Evolutionary conservation across 2,888 invertebrate species (phyloP), one percentile per base, ranked within the genome.

Genomic region (Plutella xylostella): DNA sequence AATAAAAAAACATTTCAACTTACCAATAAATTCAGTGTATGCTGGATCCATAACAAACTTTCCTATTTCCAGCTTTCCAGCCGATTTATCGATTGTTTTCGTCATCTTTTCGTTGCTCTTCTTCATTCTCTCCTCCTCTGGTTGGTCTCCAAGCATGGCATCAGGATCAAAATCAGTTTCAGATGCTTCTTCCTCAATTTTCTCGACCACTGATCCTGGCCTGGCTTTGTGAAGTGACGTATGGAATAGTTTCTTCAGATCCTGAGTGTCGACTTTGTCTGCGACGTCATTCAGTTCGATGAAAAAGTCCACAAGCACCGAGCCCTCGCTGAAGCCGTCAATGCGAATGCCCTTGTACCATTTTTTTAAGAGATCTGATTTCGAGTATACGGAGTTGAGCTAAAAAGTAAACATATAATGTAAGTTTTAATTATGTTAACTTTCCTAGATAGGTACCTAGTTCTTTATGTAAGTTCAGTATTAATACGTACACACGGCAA

Each of bases 21-120:
- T 80, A 94, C 95, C 94, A 69, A 93, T 90, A 64, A 95, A 95
- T 72, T 95, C 94, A 12, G 94, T 95, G 66, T 90, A 94, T 53
- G 89, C 88, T 0, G 94, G 94, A 80, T 96, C 95, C 58, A 96
- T 90, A 5, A 89, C 85, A 65, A 92, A 95, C 59, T 89, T 89
- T 50, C 95, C 95, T 53, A 96, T 88, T 70, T 88, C 87, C 55
- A 92, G 76, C 64, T 90, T 89, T 39, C 88, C 89, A 52, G 86
- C 85, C 17, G 77, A 74, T 52, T 77, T 82, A 52, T 85, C 84
- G 65, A 69, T 85, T 55, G 61, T 86, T 74, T 75, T 89, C 63
- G 63, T 84, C 84, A 72, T 86, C 71, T 66, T 74, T 59, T 65
- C 77, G 51, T 84, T 68, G 57, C 80, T 76, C 48, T 80, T 78